Evolutionary conservation across 1,140 invertebrate genomes (phyloP).

Genomic region (Brachionus manjavacas): DNA sequence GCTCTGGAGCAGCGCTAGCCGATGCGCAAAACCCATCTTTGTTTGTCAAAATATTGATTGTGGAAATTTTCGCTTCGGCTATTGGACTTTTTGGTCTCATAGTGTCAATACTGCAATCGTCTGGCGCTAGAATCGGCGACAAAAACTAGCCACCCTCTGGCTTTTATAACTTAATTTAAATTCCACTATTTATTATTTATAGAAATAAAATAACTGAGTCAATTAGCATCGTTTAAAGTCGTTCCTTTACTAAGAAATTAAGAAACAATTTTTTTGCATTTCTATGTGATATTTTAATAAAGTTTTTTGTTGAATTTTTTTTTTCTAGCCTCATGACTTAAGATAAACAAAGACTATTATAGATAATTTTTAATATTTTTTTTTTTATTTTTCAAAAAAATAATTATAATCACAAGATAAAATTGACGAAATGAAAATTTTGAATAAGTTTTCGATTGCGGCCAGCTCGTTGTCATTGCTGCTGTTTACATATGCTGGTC

Average conservation of each 20-base stretch:
- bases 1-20: conserved; percentile 84
- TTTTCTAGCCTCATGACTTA: background rate
- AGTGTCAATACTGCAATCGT: conserved; percentile 35
- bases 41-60: conserved; percentile 94
- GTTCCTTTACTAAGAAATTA: background rate
- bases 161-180: background rate
- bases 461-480: background rate
- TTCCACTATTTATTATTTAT: background rate
- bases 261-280: background rate
- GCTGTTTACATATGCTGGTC: conserved; percentile 49
- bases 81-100: conserved; percentile 83
- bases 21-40: conserved; percentile 88
- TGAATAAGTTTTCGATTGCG: background rate
- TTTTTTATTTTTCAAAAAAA: background rate
- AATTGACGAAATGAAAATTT: background rate
- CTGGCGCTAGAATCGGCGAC: background rate
- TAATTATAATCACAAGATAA: background rate
- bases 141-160: background rate
- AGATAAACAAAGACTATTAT: background rate
- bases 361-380: background rate
- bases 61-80: conserved; percentile 95
- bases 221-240: background rate
- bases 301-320: background rate
- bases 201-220: conserved; percentile 15
- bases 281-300: background rate